A percentile compares a stretch with the other conserved stretches of the same genome.
phyloP scores from a whole-genome alignment of 2,888 invertebrate genomes.

The Standfussiana lucernea region DNA sequence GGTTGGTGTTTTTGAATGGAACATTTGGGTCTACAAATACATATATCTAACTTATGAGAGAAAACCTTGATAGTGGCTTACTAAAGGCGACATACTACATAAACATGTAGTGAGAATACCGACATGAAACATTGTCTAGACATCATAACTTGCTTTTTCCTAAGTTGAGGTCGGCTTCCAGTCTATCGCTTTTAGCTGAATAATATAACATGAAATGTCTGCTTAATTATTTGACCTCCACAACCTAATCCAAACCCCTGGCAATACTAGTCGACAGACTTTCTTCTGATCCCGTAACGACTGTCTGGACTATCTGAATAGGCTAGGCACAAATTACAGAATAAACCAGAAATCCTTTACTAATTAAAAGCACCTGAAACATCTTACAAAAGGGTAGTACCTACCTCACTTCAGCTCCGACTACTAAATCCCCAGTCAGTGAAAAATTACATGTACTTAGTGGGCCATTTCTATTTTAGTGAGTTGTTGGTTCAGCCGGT shows the following conservation, averaged over 20 bases:
- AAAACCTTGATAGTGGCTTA: background rate
- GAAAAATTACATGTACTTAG: conserved; percentile 54
- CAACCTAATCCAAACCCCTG: background rate
- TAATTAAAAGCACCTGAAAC: conserved; percentile 18
- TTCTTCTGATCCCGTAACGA: background rate
- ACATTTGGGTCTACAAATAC: background rate
- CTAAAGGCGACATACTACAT: background rate
- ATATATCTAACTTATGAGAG: background rate
- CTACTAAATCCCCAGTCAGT: conserved; percentile 28
- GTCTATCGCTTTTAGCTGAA: background rate
- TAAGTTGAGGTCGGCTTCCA: background rate
- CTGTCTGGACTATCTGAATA: background rate
- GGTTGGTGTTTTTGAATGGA: background rate
- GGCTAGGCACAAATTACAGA: background rate
- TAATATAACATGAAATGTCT: background rate
- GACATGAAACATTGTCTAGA: background rate
- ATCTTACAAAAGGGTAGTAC: conserved; percentile 7
- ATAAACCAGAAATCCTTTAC: conserved; percentile 2
- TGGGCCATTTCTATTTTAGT: conserved; percentile 51
- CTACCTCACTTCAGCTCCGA: background rate
- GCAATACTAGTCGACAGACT: no score
- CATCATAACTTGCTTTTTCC: background rate
- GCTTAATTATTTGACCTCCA: no score
- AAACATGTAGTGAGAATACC: background rate
- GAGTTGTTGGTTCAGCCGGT: conserved; percentile 34